Base-by-base conservation (phyloP, 2,797 vertebrate species). In the Sparus aurata region DNA sequence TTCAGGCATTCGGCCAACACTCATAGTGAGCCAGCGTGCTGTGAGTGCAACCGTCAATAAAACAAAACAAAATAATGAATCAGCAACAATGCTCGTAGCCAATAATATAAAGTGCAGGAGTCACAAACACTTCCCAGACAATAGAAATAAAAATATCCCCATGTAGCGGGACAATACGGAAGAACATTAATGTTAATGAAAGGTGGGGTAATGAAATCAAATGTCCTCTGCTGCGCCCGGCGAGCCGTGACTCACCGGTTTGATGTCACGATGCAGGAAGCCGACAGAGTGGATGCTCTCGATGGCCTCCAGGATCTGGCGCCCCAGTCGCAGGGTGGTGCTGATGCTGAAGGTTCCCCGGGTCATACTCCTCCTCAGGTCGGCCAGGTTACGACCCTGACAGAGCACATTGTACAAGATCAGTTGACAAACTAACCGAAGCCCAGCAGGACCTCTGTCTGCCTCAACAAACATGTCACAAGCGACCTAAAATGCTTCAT, bases 241-340 rank as follows among this genome's bases (percentile, higher is more conserved):
- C 20, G 15, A 20, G 15, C 9, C 23, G 61, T 27, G 60, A 79
- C 96, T 94, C 92, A 99, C 98, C 50, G 98, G 98, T 94, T 99
- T 99, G 92, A 99, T 99, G 93, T 99, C 98, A 20, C 98, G 95
- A 82, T 99, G 98, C 91, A 99, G 94, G 89, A 99, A 99, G 81
- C 98, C 98, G 27, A 99, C 98, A 2, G 97, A 98, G 94, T 99
- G 98, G 90, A 99, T 99, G 94, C 98, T 99, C 93, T 99, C 98
- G 67, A 99, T 98, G 81, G 98, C 97, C 73, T 99, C 96, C 92
- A 99, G 94, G 86, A 99, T 99, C 95, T 99, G 98, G 34, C 95
- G 96, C 11, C 98, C 98, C 67, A 99, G 95, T 20, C 98, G 95
- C 85, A 99, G 95, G 25, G 97, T 99, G 84, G 97, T 99, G 90